Evolutionary conservation across 1,140 invertebrate species (phyloP), one percentile per base, ranked within the genome.

Genomic region (Elysia chlorotica): DNA sequence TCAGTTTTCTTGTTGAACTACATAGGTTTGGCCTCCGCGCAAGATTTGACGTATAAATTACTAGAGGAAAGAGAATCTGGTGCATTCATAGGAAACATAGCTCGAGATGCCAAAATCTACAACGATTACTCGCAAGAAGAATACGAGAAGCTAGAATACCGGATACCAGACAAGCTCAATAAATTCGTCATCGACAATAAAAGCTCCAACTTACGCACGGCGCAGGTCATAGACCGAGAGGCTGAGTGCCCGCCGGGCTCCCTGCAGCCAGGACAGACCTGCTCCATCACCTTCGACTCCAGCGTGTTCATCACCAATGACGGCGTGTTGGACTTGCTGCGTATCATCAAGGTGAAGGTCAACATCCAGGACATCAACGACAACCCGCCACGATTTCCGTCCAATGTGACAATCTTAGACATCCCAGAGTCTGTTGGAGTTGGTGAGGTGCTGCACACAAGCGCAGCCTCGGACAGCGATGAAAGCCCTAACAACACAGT

Each of bases 361-460:
- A 74, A 78, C 2, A 65, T 87, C 6, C 70, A 82, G 0, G 96
- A 98, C 85, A 94, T 94, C 10, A 99, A 98, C 86, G 97, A 98
- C 89, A 98, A 98, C 86, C 91, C 94, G 2, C 96, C 96, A 0
- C 88, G 91, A 14, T 98, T 98, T 87, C 81, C 82, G 2, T 73
- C 74, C 0, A 70, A 75, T 14, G 63, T 71, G 31, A 70, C 81
- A 0, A 73, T 71, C 10, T 66, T 85, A 5, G 73, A 65, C 28
- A 81, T 86, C 10, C 73, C 81, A 5, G 86, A 93, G 92, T 79
- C 80, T 14, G 78, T 80, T 10, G 71, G 76, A 23, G 76, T 83
- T 0, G 77, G 76, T 0, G 89, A 92, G 33, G 93, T 95, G 86
- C 92, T 94, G 0, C 88, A 38, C 93, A 95, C 83, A 54, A 83